Evolutionary conservation across 1,140 invertebrate species (phyloP), one percentile per base, ranked within the genome.

Genomic region (Drosophila ananassae): DNA sequence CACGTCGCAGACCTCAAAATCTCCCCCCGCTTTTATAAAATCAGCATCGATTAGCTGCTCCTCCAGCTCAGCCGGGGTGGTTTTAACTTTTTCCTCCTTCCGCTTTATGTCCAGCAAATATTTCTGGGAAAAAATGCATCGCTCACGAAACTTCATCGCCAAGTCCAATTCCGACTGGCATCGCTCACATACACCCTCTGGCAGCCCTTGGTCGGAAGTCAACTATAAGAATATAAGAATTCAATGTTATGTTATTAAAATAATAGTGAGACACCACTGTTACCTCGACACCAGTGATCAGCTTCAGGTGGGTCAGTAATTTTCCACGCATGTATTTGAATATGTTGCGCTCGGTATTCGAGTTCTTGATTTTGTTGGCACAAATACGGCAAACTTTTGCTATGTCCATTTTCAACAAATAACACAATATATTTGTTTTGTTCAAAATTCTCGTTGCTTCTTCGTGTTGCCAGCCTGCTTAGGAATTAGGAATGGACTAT

Each of bases 141-240:
- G 83, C 48, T 87, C 83, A 0, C 83, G 83, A 50, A 87, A 87
- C 34, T 87, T 87, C 2, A 82, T 58, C 6, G 83, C 83, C 37
- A 87, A 48, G 9, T 87, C 83, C 9, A 87, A 32, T 21, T 87
- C 83, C 0, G 79, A 89, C 6, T 48, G 24, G 28, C 83, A 87
- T 3, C 83, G 79, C 7, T 79, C 67, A 21, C 83, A 87, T 4
- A 83, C 53, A 9, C 55, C 69, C 24, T 61, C 57, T 0, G 83
- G 79, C 9, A 87, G 41, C 1, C 58, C 55, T 37, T 87, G 48
- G 8, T 63, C 37, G 2, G 9, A 3, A 30, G 59, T 46, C 1
- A 87, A 9, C 82, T 87, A 12, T 0, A 48, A 55, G 1, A 30
- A 50, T 12, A 12, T 37, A 1, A 0, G 12, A 12, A n/a, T n/a